Evolutionary conservation across 2,113 vertebrate species (phyloP).

Genomic region (Quiscalus mexicanus): DNA sequence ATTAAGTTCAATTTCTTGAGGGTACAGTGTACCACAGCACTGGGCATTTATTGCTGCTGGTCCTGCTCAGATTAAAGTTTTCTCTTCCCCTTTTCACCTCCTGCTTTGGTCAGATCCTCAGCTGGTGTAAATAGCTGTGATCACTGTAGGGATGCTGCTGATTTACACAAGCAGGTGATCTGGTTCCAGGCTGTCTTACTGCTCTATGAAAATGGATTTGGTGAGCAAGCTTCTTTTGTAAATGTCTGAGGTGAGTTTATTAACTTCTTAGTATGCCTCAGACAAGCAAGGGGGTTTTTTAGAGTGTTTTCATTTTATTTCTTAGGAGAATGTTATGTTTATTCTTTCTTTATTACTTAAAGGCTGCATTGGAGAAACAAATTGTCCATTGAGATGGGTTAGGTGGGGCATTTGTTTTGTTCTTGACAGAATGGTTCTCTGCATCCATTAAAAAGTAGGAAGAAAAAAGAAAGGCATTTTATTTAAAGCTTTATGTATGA

Average conservation of each 20-base stretch:
- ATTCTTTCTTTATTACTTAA: slow-evolving; percentile 47
- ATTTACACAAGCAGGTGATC: neutral
- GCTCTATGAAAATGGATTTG: neutral
- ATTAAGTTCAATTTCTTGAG: neutral
- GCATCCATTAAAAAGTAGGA: slow-evolving; percentile 5
- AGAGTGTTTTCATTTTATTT: slow-evolving; percentile 18
- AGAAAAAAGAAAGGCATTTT: neutral
- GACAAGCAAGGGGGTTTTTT: neutral
- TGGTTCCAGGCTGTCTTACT: neutral
- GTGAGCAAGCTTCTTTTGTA: neutral
- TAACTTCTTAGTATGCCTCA: neutral
- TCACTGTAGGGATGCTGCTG: neutral
- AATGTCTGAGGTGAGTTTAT: slow-evolving; percentile 15
- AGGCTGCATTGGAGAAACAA: slow-evolving; percentile 31
- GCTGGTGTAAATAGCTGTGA: neutral
- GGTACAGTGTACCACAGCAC: neutral
- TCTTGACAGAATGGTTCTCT: slow-evolving; percentile 26
- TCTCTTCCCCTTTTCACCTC: neutral
- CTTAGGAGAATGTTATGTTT: slow-evolving; percentile 24
- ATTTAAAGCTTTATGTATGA: slow-evolving; percentile 2
- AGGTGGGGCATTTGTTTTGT: slow-evolving; percentile 21
- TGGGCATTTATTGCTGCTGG: neutral
- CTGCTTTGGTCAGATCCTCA: neutral
- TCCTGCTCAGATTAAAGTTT: neutral
- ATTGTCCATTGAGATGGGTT: slow-evolving; percentile 26